Base-by-base conservation (phyloP, 2,113 vertebrate genomes). In the Shinisaurus crocodilurus region DNA sequence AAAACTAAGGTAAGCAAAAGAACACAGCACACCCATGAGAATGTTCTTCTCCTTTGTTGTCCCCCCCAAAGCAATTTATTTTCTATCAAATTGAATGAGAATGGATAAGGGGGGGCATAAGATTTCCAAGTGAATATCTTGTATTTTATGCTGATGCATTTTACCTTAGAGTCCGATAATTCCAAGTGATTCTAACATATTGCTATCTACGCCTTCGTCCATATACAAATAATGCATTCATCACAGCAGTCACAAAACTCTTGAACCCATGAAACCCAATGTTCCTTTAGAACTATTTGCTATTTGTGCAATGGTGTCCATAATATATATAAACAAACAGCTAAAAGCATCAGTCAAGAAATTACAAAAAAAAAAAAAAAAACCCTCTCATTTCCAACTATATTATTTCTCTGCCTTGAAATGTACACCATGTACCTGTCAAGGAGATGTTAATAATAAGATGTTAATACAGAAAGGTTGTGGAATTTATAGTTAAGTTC, bases 281-380 rank as follows among this genome's bases (percentile, higher is more conserved):
- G 77, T 91, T n/a, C 45, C 90, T 54, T 89, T 90, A 91, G 65
- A 32, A 29, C 18, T 93, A 63, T 81, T 95, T 96, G 74, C 92
- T 82, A 76, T 82, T 92, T 93, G 77, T 89, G 80, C 87, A 15
- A 92, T 74, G 48, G 27, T 40, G 67, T 23, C 20, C 9, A 60
- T 7, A 12, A 67, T 95, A 37, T 90, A 76, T 90, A 85, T 43
- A 85, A 67, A 94, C 86, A 92, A 94, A 37, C 27, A 90, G 91
- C 87, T 93, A 91, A 90, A 85, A 91, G 54, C 80, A 88, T 91
- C 91, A 48, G 88, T 93, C 84, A 91, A 89, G 86, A 92, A 81
- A 93, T 91, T 90, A 45, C 40, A 60, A 83, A 94, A 69, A 54
- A 54, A 3, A 40, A 2, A 29, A 6, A n/a, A n/a, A n/a, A 3